Conservation (phyloP, 2,797 vertebrate species). For the Propithecus perrieri region DNA sequence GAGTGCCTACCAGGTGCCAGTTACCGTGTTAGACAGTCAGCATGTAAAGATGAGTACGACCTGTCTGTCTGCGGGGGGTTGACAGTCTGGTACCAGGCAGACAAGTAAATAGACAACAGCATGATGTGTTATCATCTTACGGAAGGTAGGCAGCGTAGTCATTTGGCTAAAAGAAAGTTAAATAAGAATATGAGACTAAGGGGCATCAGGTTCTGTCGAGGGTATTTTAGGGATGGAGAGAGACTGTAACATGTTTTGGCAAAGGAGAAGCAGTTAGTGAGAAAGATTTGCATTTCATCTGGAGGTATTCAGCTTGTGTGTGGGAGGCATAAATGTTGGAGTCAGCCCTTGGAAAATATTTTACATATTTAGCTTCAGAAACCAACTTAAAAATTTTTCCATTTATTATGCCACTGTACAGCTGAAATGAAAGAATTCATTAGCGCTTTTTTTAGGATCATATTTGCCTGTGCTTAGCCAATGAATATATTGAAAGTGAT, state of each 20-base stretch:
- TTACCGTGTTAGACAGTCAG: not conserved
- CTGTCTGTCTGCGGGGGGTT: not conserved
- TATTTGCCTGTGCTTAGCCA: slow-evolving; percentile 31
- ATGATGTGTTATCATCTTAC: not conserved
- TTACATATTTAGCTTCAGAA: slow-evolving; percentile 45
- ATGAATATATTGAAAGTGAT: slow-evolving; percentile 30
- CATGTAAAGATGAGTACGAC: not conserved
- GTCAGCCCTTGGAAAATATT: slow-evolving; percentile 21
- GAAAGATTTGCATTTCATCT: not conserved
- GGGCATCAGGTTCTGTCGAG: not conserved
- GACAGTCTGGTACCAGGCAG: not conserved
- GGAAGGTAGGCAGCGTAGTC: not conserved
- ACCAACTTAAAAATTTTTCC: not conserved
- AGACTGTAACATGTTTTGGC: not conserved
- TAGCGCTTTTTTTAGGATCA: slow-evolving; percentile 21
- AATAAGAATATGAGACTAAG: not conserved
- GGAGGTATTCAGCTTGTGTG: not conserved
- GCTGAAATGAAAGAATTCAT: slow-evolving; percentile 44
- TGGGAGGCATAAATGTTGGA: not conserved
- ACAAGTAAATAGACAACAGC: not conserved
- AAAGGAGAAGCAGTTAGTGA: not conserved
- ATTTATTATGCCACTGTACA: slow-evolving; percentile 18
- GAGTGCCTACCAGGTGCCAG: not conserved
- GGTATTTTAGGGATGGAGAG: not conserved
- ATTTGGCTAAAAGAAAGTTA: not conserved